These are phyloP conservation scores for Lycaena phlaeas DNA, from an alignment of 2,888 invertebrate species.

Conservation along the genomic window DNA sequence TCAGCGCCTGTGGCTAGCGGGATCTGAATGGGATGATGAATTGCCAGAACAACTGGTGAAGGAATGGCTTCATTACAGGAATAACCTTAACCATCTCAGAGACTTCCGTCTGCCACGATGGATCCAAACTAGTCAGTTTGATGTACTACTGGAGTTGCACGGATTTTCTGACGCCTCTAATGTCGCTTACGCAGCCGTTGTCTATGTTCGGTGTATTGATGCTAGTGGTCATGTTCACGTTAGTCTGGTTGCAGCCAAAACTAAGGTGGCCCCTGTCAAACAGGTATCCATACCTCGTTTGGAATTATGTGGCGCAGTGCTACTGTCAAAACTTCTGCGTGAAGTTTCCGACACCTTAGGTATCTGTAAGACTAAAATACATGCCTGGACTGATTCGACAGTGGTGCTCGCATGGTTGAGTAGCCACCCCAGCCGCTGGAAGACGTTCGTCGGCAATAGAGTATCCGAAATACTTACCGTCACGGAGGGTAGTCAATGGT, in stretches of 20 bases:
- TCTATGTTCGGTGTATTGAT: no score
- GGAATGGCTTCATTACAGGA: no score
- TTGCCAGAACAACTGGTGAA: no score
- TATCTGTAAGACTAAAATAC: constrained; percentile 6
- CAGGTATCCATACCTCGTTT: constrained; percentile 9
- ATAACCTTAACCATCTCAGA: no score
- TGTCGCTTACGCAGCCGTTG: no score
- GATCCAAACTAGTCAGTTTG: no score
- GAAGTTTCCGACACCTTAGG: constrained; percentile 9
- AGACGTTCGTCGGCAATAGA: constrained; percentile 11
- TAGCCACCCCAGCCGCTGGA: constrained; percentile 12
- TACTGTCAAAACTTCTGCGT: not conserved
- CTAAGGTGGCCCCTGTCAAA: constrained; percentile 11
- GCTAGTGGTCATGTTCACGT: not conserved
- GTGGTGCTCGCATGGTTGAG: constrained; percentile 13
- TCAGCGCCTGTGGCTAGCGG: no score
- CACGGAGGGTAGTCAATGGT: constrained; percentile 17
- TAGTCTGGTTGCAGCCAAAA: constrained; percentile 13
- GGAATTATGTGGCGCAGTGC: constrained; percentile 8
- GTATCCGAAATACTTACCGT: constrained; percentile 18
- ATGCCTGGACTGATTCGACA: constrained; percentile 15
- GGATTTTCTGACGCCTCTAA: no score
- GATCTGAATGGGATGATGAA: no score
- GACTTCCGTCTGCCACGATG: no score
- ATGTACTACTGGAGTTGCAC: no score